Evolutionary conservation across 2,888 invertebrate genomes (phyloP).

Genomic region (Synanthedon myopaeformis): DNA sequence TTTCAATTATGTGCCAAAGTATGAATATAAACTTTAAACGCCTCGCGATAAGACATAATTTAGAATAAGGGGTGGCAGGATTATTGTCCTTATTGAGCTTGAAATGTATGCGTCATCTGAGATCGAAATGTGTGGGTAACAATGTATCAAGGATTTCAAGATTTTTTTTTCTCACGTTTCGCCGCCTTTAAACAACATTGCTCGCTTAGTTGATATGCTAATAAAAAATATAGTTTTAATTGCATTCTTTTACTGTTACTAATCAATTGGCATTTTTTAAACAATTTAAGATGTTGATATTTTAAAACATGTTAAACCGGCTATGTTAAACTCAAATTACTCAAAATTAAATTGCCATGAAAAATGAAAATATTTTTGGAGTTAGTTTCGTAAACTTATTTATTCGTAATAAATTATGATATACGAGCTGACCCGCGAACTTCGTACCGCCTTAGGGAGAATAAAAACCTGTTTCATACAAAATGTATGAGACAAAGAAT

Average conservation of each 20-base stretch:
- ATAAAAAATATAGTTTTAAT: constrained; percentile 33
- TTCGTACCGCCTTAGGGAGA: too few relatives aligned
- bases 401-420: too few relatives aligned
- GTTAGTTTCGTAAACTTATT: too few relatives aligned
- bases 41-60: constrained; percentile 9
- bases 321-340: too few relatives aligned
- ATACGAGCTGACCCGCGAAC: too few relatives aligned
- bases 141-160: constrained; percentile 51
- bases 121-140: constrained; percentile 48
- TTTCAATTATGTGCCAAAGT: constrained; percentile 21
- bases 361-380: too few relatives aligned
- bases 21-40: constrained; percentile 1
- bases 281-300: too few relatives aligned
- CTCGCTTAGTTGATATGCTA: constrained; percentile 35
- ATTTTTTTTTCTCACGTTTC: constrained; percentile 29
- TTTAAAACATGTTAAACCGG: too few relatives aligned
- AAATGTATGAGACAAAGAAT: too few relatives aligned
- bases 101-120: constrained; percentile 39
- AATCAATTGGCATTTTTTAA: background rate
- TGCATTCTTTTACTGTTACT: constrained; percentile 7
- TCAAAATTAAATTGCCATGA: too few relatives aligned
- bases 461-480: too few relatives aligned
- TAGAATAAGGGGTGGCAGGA: constrained; percentile 9
- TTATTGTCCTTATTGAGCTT: constrained; percentile 9
- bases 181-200: constrained; percentile 18